These are phyloP conservation scores for Nyctereutes procyonoides DNA, from an alignment of 2,113 vertebrate species.

Conservation along the genomic window DNA sequence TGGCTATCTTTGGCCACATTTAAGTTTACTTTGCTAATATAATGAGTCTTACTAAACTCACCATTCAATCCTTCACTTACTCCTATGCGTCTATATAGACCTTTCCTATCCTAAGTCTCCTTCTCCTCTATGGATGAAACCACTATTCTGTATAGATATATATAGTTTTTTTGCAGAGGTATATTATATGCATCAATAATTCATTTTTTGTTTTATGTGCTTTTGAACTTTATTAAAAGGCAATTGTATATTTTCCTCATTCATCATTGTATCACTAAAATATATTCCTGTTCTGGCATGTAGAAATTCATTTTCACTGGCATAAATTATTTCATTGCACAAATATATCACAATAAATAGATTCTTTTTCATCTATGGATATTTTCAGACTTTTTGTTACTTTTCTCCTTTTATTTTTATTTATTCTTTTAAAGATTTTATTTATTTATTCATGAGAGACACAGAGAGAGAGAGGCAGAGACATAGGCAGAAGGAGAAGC, in stretches of 20 bases:
- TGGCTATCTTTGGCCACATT: not conserved
- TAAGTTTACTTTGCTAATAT: not conserved
- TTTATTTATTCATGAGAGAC: too few relatives aligned
- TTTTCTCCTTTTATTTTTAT: not conserved
- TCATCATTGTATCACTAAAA: not conserved
- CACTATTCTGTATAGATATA: not conserved
- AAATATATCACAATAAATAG: not conserved
- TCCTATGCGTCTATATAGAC: not conserved
- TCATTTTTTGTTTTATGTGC: not conserved
- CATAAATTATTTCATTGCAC: not conserved
- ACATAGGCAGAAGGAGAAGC: too few relatives aligned
- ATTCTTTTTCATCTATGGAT: not conserved
- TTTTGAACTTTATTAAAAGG: not conserved
- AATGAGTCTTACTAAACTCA: not conserved
- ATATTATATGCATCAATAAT: not conserved
- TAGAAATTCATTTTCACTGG: not conserved
- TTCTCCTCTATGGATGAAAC: not conserved
- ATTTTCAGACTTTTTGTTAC: not conserved
- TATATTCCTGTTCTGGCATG: not conserved
- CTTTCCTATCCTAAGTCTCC: not conserved
- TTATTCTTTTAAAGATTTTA: too few relatives aligned
- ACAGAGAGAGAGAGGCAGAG: too few relatives aligned
- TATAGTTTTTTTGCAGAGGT: not conserved
- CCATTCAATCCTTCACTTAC: not conserved
- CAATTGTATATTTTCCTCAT: not conserved